phyloP scores from a whole-genome alignment of 2,113 vertebrate genomes.

The Glareola pratincola region DNA sequence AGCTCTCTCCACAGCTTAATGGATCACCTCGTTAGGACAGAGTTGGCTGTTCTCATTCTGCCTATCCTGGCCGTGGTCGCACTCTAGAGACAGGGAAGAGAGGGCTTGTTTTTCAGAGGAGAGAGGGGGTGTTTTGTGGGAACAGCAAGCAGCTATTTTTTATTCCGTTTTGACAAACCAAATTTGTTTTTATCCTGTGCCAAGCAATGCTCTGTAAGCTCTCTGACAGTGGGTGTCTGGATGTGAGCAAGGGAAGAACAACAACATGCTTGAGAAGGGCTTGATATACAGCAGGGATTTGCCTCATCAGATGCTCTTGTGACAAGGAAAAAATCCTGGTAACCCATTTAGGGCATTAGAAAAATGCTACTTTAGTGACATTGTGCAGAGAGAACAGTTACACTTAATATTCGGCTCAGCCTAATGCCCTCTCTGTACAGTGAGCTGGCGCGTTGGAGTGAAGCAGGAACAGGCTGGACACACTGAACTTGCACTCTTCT shows the following conservation, averaged over 20 bases:
- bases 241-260: neutral
- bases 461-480: neutral
- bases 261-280: neutral
- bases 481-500: neutral
- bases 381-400: neutral
- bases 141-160: constrained; percentile 6
- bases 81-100: neutral
- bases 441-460: neutral
- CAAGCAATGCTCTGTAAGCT: neutral
- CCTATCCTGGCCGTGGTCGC: neutral
- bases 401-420: fast-evolving
- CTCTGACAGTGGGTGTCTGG: neutral
- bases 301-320: neutral
- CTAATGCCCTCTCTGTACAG: neutral
- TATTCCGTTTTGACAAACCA: neutral
- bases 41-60: neutral
- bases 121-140: neutral
- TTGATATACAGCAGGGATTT: neutral
- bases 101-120: neutral
- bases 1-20: neutral
- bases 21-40: neutral
- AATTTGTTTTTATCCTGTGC: neutral
- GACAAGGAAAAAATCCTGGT: neutral
- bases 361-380: neutral
- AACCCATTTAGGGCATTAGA: neutral